Conservation (phyloP, 2,113 vertebrate species). For the Anhinga rufa region DNA sequence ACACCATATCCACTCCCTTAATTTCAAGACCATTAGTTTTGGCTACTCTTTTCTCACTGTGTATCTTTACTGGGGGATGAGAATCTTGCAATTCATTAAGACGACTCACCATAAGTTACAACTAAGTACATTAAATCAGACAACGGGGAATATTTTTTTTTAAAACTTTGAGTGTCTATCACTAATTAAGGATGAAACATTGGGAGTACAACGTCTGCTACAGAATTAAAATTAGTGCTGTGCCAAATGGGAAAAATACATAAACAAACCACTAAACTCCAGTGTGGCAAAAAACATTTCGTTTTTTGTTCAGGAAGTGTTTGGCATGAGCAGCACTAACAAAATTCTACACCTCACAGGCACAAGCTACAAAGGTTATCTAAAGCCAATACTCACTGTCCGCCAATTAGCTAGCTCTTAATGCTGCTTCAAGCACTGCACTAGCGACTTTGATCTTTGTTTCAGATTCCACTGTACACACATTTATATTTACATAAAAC, state of each 20-base stretch:
- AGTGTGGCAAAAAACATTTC: neutral
- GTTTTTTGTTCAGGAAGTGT: slow-evolving; percentile 26
- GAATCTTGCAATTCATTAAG: neutral
- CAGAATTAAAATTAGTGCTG: neutral
- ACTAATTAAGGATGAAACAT: neutral
- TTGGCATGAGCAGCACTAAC: slow-evolving; percentile 61
- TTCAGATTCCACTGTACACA: slow-evolving; percentile 73
- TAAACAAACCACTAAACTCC: neutral
- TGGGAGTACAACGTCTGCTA: neutral
- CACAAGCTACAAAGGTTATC: slow-evolving; percentile 60
- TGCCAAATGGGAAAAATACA: neutral
- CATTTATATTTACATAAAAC: slow-evolving; percentile 76
- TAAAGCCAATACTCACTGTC: slow-evolving; percentile 64
- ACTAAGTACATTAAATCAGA: neutral
- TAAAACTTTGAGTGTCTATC: neutral
- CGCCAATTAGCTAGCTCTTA: slow-evolving; percentile 55
- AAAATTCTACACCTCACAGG: slow-evolving; percentile 54
- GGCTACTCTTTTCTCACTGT: neutral
- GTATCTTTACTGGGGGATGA: neutral
- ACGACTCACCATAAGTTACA: neutral
- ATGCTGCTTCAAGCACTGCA: slow-evolving; percentile 59
- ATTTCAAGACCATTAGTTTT: neutral
- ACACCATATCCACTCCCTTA: neutral
- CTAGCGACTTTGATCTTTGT: slow-evolving; percentile 67
- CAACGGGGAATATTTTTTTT: neutral